These are phyloP conservation scores for Spinus pinus DNA, from an alignment of 2,797 vertebrate species.

Conservation along the genomic window DNA sequence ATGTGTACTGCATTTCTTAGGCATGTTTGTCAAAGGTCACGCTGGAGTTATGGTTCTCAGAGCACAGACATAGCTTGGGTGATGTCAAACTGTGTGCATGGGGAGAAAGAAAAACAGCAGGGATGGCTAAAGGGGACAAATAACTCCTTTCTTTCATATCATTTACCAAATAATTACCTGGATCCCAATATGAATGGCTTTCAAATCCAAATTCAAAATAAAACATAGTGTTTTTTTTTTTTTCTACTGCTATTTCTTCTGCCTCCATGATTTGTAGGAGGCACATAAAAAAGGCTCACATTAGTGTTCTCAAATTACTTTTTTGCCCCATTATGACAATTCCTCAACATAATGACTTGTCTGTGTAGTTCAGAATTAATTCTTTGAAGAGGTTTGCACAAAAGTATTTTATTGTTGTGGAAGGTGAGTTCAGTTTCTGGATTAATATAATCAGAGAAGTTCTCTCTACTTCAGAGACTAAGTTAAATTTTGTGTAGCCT, in stretches of 20 bases:
- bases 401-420: neutral
- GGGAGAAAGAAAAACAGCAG: neutral
- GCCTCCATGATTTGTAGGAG: neutral
- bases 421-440: neutral
- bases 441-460: neutral
- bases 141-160: neutral
- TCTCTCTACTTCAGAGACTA: neutral
- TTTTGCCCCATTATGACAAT: neutral
- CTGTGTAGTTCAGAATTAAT: neutral
- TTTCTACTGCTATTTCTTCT: neutral
- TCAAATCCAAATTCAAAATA: neutral
- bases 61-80: neutral
- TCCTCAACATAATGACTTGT: neutral
- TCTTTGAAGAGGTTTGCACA: neutral
- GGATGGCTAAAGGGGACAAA: neutral
- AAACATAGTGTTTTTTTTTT: neutral
- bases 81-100: neutral
- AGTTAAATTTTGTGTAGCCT: neutral
- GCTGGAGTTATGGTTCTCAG: fast-evolving
- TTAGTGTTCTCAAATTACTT: neutral
- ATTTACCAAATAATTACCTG: neutral
- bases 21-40: fast-evolving
- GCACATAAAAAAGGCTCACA: neutral
- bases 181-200: neutral
- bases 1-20: neutral